These are phyloP conservation scores for Odocoileus virginianus DNA, from an alignment of 2,113 vertebrate genomes.

Conservation along the genomic window DNA sequence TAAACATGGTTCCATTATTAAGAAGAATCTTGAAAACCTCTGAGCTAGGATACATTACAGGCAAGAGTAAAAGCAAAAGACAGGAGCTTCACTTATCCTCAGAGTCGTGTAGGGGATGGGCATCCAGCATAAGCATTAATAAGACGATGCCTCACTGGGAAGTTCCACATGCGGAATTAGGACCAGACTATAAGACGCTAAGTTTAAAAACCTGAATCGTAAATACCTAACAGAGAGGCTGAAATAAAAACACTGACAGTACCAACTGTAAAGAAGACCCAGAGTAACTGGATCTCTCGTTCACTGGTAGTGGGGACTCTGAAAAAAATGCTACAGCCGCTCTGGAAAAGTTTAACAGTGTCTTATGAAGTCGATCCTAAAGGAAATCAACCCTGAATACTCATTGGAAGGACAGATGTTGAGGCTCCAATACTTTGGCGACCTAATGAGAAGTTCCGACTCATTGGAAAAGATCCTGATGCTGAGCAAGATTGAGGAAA, in stretches of 20 bases:
- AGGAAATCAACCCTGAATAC: background rate
- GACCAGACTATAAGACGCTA: background rate
- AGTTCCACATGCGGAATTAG: background rate
- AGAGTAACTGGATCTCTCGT: background rate
- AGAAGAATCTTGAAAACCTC: background rate
- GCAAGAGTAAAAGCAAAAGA: background rate
- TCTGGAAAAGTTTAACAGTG: background rate
- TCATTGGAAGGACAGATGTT: background rate
- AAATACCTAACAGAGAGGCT: background rate
- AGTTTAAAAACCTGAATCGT: background rate
- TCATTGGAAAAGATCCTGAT: background rate
- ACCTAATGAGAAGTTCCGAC: background rate
- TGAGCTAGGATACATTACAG: background rate
- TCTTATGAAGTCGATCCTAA: background rate
- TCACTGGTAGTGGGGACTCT: background rate
- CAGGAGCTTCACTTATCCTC: background rate
- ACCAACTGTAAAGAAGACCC: background rate
- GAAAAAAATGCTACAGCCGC: background rate
- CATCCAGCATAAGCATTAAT: background rate
- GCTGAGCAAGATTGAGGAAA: background rate
- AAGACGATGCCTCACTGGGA: background rate
- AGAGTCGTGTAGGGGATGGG: accelerated
- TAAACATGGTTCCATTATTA: background rate
- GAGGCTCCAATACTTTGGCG: background rate
- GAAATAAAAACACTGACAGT: background rate